Base-by-base conservation (phyloP, 92 coral and sea anemone genomes). In the Bergia puertoricense region DNA sequence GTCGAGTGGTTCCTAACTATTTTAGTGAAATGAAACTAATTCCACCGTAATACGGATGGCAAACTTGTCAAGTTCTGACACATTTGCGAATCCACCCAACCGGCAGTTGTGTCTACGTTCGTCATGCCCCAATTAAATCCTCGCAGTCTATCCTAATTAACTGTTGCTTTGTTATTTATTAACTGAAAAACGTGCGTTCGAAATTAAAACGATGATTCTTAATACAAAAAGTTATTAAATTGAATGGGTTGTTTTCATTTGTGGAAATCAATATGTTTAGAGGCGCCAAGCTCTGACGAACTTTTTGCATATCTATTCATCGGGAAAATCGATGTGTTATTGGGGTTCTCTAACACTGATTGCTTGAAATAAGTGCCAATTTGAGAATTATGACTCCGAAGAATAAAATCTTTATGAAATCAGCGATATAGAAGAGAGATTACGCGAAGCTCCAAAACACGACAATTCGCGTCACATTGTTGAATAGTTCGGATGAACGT, bases 101-200 rank as follows among this genome's bases (percentile, higher is more conserved):
- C 82, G 86, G 65, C 71, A 51, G 80, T 51, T 59, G 42, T 23
- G 57, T 54, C 30, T 18, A 76, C 5, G 85, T 37, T 86, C 79
- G 77, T 72, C 75, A 68, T 37, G 36, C 20, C 71, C 76, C 90
- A 92, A 80, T 91, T 90, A 95, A 95, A 93, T 93, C 93, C 76
- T 81, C 88, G 62, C 80, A 77, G 86, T 65, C 76, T 88, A 79
- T 59, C 50, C 93, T 93, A 94, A 94, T 95, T 95, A 95, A 91
- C 76, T 88, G 98, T 89, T 95, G 73, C 93, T 88, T 95, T 93
- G 95, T 95, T 92, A 88, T 90, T 91, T 93, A 93, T 95, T 95
- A 95, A 93, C 87, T 88, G 74, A 81, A 81, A 91, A 89, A 91
- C 89, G 91, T 81, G 91, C 91, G 89, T 82, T 85, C 81, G 85